phyloP scores from a whole-genome alignment of 2,797 vertebrate genomes.

The Gymnothorax reevesii region DNA sequence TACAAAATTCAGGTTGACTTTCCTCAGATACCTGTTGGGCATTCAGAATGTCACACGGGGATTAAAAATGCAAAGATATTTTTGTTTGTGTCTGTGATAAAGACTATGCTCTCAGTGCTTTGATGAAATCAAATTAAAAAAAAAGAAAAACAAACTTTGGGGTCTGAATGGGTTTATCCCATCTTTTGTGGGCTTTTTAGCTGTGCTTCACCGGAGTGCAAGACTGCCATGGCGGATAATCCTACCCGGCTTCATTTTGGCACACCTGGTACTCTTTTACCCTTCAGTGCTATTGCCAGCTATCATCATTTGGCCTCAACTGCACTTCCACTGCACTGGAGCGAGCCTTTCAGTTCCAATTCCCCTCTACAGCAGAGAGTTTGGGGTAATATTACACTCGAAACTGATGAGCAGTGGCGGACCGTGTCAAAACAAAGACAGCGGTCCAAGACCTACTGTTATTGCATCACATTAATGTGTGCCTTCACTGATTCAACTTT shows the following conservation, averaged over 20 bases:
- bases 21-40: neutral
- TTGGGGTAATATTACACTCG: conserved; percentile 21
- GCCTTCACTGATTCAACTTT: conserved; percentile 9
- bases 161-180: too few relatives aligned
- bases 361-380: conserved; percentile 10
- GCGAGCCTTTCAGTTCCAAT: conserved; percentile 11
- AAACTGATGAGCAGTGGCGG: conserved; percentile 21
- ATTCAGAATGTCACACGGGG: neutral
- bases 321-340: neutral
- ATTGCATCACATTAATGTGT: conserved; percentile 18
- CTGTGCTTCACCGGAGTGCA: too few relatives aligned
- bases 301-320: neutral
- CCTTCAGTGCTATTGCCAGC: neutral
- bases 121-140: neutral
- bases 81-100: neutral
- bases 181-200: neutral
- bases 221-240: neutral
- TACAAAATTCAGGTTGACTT: neutral
- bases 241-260: neutral
- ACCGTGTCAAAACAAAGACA: conserved; percentile 15
- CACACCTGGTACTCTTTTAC: neutral
- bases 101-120: neutral
- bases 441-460: conserved; percentile 23
- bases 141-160: neutral
- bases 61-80: neutral